Evolutionary conservation across 2,888 invertebrate genomes (phyloP), one percentile per base, ranked within the genome.

Genomic region (Bugula neritina): DNA sequence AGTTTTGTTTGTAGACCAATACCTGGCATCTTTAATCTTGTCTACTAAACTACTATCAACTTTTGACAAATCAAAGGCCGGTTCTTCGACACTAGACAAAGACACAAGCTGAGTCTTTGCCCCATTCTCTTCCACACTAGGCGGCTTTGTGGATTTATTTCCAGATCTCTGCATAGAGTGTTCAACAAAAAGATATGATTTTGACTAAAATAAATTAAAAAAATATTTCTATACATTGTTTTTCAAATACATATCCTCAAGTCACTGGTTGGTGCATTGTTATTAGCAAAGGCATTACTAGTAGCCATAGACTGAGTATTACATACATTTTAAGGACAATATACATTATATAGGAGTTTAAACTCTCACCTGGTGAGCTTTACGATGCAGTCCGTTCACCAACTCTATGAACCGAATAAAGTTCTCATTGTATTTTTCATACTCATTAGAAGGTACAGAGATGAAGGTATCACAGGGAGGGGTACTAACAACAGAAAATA

Each of bases 311-410:
- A n/a, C n/a, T n/a, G n/a, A n/a, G n/a, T n/a, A n/a, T n/a, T n/a
- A n/a, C n/a, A n/a, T n/a, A n/a, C n/a, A n/a, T n/a, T n/a, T n/a
- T n/a, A n/a, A n/a, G n/a, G n/a, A 43, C 10, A 17, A 43, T 43
- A 17, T 43, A 17, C 43, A 43, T 17, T 5, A 43, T 43, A 43
- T 43, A 43, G 43, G n/a, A n/a, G n/a, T n/a, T n/a, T n/a, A n/a
- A n/a, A n/a, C n/a, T n/a, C n/a, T 43, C 43, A 43, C 43, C 43
- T 43, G 43, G 17, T 43, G 43, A 17, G 17, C 43, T 17, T 25
- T 34, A 13, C 63, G 29, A 2, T 31, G 27, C 3, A 96, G 90
- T 86, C 93, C 93, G 86, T 96, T 96, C 75, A 95, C 89, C 83
- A 89, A 85, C 92, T 96, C 77, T 90, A 91, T 83, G 91, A 93